Evolutionary conservation across 92 coral and sea anemone species (phyloP).

Genomic region (Zoanthus sansibaricus): DNA sequence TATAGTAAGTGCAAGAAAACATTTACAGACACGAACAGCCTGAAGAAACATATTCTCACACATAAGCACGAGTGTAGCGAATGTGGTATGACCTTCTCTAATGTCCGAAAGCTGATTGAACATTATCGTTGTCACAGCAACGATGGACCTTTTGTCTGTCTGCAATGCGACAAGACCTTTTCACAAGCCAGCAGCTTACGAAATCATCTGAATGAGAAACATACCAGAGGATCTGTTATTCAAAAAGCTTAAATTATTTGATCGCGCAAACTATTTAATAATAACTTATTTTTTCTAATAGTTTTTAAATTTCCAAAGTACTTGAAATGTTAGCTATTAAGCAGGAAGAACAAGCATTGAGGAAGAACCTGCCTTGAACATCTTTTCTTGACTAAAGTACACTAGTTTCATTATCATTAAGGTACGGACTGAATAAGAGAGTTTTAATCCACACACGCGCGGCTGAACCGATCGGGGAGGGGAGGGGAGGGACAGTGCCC

Average conservation of each 20-base stretch:
- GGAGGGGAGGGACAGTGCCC: no score
- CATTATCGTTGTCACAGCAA: neutral
- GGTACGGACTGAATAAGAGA: no score
- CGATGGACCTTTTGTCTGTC: conserved; percentile 13
- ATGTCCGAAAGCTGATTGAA: neutral
- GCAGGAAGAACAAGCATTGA: no score
- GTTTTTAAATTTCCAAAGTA: no score
- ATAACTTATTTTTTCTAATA: neutral
- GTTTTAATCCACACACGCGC: no score
- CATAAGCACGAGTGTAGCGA: neutral
- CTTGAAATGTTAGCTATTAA: no score
- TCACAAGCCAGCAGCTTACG: conserved; percentile 40
- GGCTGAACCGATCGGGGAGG: no score
- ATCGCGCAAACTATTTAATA: neutral
- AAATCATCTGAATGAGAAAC: conserved; percentile 18
- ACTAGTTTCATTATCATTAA: no score
- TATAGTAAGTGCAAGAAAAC: conserved; percentile 11
- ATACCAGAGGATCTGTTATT: conserved; percentile 24
- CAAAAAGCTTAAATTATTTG: conserved; percentile 4
- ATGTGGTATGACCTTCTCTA: neutral
- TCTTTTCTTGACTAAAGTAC: no score
- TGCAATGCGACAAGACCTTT: conserved; percentile 26
- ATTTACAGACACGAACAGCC: conserved; percentile 13
- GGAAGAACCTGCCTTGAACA: no score
- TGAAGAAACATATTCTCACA: neutral